phyloP scores from a whole-genome alignment of 2,888 invertebrate species.

The Lobophora halterata region DNA sequence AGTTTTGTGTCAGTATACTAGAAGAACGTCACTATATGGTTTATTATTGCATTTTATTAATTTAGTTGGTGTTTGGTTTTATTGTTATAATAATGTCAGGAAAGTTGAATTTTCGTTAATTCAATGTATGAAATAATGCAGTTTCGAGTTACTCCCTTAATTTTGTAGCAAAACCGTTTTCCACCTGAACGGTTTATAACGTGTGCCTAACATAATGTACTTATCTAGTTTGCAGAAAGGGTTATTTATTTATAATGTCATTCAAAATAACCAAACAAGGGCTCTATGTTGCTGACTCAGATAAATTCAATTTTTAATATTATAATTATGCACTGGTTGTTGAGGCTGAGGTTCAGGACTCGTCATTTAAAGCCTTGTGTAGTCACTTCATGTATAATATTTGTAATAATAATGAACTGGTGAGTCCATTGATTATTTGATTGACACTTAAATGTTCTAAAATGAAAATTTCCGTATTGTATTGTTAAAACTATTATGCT shows the following conservation, averaged over 20 bases:
- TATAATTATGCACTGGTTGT: not conserved
- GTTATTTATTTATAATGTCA: conserved; percentile 42
- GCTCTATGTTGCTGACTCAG: conserved; percentile 19
- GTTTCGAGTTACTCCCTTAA: too few relatives aligned
- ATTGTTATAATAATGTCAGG: conserved; percentile 15
- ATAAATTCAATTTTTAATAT: conserved; percentile 1
- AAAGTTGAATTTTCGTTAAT: conserved; percentile 18
- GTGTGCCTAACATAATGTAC: not conserved
- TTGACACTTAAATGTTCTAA: too few relatives aligned
- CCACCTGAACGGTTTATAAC: conserved; percentile 1
- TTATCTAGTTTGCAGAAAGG: not conserved
- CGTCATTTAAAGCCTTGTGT: conserved; percentile 12
- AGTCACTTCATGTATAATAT: conserved; percentile 9
- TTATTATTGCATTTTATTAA: conserved; percentile 49
- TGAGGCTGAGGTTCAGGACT: conserved; percentile 2
- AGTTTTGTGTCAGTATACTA: conserved; percentile 58
- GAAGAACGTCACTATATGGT: conserved; percentile 45
- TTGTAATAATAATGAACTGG: too few relatives aligned
- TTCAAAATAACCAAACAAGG: conserved; percentile 41
- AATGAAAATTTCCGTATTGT: conserved; percentile 60
- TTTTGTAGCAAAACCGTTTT: too few relatives aligned
- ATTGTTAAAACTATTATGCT: conserved; percentile 75
- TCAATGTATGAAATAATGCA: too few relatives aligned
- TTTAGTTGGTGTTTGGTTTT: conserved; percentile 37
- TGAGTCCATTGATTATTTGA: too few relatives aligned